phyloP scores from a whole-genome alignment of 2,888 invertebrate genomes.

The Clusia tigrina region DNA sequence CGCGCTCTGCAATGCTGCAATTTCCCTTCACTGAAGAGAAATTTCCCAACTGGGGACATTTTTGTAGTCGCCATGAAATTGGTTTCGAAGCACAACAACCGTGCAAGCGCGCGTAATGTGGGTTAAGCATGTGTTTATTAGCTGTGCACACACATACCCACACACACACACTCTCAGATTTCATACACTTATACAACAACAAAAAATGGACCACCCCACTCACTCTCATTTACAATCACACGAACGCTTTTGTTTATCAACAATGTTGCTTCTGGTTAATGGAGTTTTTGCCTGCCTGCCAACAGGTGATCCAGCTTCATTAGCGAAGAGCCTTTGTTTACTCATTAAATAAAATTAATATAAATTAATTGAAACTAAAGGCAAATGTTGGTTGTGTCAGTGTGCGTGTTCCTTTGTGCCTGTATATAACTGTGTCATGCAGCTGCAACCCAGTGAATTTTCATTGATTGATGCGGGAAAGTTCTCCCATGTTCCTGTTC shows the following conservation, averaged over 20 bases:
- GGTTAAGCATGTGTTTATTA: conserved; percentile 13
- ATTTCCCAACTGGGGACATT: conserved; percentile 1
- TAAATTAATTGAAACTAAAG: neutral
- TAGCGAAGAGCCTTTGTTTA: neutral
- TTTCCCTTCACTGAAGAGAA: neutral
- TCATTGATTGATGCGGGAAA: neutral
- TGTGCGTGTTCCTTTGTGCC: neutral
- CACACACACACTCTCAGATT: neutral
- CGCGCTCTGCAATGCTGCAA: no score
- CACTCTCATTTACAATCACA: no score
- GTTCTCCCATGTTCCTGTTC: neutral
- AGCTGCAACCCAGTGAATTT: neutral
- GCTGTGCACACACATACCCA: neutral
- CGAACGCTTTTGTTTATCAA: neutral
- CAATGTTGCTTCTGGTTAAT: neutral
- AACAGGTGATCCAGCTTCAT: conserved; percentile 2
- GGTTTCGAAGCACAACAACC: neutral
- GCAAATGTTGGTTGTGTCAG: neutral
- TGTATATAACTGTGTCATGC: neutral
- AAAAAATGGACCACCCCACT: no score
- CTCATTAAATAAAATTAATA: neutral
- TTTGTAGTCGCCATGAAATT: neutral
- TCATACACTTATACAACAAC: no score
- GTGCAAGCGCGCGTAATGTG: conserved; percentile 5
- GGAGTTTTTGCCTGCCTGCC: neutral